phyloP scores from a whole-genome alignment of 2,888 invertebrate genomes.

The Apodemia hepburni region DNA sequence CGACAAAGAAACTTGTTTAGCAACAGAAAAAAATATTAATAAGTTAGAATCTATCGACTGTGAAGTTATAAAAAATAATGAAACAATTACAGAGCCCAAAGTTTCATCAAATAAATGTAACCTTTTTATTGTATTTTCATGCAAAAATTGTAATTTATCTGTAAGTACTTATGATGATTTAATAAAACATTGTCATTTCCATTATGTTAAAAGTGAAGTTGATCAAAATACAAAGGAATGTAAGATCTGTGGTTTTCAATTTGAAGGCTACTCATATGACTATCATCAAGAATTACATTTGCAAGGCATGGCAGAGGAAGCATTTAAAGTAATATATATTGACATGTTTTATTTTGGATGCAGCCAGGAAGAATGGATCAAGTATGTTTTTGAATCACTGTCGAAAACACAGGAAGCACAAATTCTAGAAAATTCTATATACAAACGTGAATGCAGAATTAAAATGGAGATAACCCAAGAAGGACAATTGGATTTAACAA shows the following conservation, averaged over 20 bases:
- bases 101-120: not conserved
- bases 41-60: not conserved
- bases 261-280: constrained; percentile 37
- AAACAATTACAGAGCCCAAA: not conserved
- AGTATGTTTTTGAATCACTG: constrained; percentile 48
- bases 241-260: constrained; percentile 39
- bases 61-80: not conserved
- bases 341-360: constrained; percentile 51
- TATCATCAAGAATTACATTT: constrained; percentile 40
- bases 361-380: constrained; percentile 47
- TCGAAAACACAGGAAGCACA: constrained; percentile 35
- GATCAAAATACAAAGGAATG: constrained; percentile 35
- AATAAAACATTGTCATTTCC: constrained; percentile 56
- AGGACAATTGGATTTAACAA: constrained; percentile 40
- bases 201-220: constrained; percentile 38
- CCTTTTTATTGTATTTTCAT: constrained; percentile 40
- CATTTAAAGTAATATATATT: constrained; percentile 40
- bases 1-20: not conserved
- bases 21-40: not conserved
- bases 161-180: constrained; percentile 51
- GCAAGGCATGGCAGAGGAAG: constrained; percentile 22
- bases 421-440: constrained; percentile 48
- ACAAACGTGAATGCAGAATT: constrained; percentile 51
- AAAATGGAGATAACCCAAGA: constrained; percentile 51
- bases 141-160: constrained; percentile 46